A percentile compares a stretch with the other conserved stretches of the same genome.
Conservation (phyloP, 2,888 invertebrate genomes). For the Macrosoma leucophasiata region DNA sequence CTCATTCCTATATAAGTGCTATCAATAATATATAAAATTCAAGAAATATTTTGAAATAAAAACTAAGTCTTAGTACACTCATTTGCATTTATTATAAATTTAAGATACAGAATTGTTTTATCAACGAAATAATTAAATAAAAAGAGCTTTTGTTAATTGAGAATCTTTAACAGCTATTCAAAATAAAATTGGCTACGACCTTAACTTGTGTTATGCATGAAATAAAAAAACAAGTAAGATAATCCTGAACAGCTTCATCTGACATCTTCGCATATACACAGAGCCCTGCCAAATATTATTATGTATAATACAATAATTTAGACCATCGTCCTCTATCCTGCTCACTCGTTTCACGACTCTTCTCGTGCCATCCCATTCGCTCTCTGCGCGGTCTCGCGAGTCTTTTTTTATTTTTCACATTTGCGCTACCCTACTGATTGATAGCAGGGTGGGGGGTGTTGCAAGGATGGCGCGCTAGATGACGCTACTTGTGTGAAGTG, state of each 20-base stretch:
- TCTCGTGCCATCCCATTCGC: constrained; percentile 33
- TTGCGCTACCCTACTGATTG: constrained; percentile 49
- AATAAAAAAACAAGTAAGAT: too few species aligned
- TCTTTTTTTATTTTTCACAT: constrained; percentile 51
- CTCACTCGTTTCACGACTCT: not conserved
- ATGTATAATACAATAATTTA: constrained; percentile 65
- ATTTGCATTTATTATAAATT: too few species aligned
- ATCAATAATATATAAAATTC: too few species aligned
- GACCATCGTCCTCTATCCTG: constrained; percentile 42
- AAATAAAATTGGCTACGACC: too few species aligned
- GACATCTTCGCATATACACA: constrained; percentile 31
- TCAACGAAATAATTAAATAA: too few species aligned
- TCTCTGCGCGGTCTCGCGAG: constrained; percentile 32
- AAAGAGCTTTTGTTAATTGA: too few species aligned
- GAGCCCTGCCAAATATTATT: constrained; percentile 52
- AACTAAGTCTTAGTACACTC: too few species aligned
- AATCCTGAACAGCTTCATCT: constrained; percentile 29
- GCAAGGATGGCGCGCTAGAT: constrained; percentile 14
- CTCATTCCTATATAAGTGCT: too few species aligned
- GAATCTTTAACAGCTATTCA: too few species aligned
- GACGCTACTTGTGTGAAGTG: constrained; percentile 13
- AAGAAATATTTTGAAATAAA: too few species aligned
- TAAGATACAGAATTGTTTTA: too few species aligned
- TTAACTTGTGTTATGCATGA: too few species aligned
- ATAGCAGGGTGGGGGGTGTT: constrained; percentile 29